Evolutionary conservation across 2,888 invertebrate species (phyloP), one percentile per base, ranked within the genome.

Genomic region (Apocheima hispidaria): DNA sequence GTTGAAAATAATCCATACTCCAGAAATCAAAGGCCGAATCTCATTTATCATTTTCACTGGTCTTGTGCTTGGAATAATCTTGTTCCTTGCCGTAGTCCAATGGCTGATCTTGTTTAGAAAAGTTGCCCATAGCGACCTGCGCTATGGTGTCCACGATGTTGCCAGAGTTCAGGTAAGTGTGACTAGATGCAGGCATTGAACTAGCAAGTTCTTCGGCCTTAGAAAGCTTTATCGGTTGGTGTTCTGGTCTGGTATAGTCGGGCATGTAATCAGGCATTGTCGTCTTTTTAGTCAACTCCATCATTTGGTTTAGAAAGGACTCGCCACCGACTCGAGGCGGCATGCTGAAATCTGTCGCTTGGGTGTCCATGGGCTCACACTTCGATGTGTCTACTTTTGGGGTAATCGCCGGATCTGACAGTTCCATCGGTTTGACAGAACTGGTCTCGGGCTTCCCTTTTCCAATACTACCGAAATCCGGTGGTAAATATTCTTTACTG

Each of bases 201-300:
- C 87, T 84, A 12, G 85, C 75, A 58, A 93, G 86, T 61, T 94
- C 94, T 66, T 94, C 94, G 26, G 91, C 82, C 81, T 95, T 95
- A 4, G 94, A 86, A 48, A 95, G 86, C 82, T 95, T 95, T 10
- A 93, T 73, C 41, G 94, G 93, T 56, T 95, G 94, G 43, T 40
- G 61, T 48, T 62, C 61, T 16, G 56, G 61, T 41, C 61, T 56
- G 60, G 92, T 88, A 59, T 90, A 90, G 66, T 93, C 93, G 1
- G 87, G 75, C 68, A 90, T 81, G 66, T 93, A 93, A 71, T 93
- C 93, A 1, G 93, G 87, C 86, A 92, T 88, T 2, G 93, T 93
- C 0, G 93, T 93, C 75, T 93, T 93, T 66, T 93, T 93, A 4
- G 93, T 93, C 66, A 93, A 74, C 71, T 93, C 93, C 62, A 93